Base-by-base conservation (phyloP, 2,888 invertebrate genomes). In the Pterobdella sp. region DNA sequence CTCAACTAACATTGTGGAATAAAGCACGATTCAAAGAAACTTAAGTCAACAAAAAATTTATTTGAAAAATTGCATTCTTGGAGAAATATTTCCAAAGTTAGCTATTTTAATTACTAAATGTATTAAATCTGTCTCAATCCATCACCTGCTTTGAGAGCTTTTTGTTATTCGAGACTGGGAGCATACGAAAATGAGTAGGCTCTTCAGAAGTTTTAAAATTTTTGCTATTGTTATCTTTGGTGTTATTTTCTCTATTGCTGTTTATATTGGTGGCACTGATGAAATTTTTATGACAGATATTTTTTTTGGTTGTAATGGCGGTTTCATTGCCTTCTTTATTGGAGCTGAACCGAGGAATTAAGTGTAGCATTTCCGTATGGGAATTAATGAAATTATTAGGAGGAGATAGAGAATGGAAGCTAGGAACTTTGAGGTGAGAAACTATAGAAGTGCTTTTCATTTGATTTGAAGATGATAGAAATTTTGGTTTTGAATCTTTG, bases 161-260 rank as follows among this genome's bases (percentile, higher is more conserved):
- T 22, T 56, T 56, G 10, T 56, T 56, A 56, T 56, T 56, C 60
- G 26, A 26, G n/a, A 56, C 60, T 26, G 60, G 60, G n/a, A 56
- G 4, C 70, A 42, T 49, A 32, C 70, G 14, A 31, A 70, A 70
- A 34, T 70, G 70, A 4, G 70, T 70, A 29, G 56, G 31, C 56
- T 70, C 70, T 29, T 52, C 52, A 18, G n/a, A n/a, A 22, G 4
- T 56, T 56, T 56, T 56, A 14, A 18, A 26, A 7, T 4, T 56
- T 56, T 56, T 65, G 4, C 4, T 65, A 10, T 35, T 35, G 65
- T 65, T 31, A n/a, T 65, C 32, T 4, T 42, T 42, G 10, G 49
- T 42, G 22, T 42, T 42, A 42, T 42, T 42, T 42, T 14, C 7
- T 42, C 49, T 22, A 42, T 14, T 7, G 22, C 22, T 14, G 22